These are phyloP conservation scores for Scomber scombrus DNA, from an alignment of 2,113 vertebrate species.

Conservation along the genomic window DNA sequence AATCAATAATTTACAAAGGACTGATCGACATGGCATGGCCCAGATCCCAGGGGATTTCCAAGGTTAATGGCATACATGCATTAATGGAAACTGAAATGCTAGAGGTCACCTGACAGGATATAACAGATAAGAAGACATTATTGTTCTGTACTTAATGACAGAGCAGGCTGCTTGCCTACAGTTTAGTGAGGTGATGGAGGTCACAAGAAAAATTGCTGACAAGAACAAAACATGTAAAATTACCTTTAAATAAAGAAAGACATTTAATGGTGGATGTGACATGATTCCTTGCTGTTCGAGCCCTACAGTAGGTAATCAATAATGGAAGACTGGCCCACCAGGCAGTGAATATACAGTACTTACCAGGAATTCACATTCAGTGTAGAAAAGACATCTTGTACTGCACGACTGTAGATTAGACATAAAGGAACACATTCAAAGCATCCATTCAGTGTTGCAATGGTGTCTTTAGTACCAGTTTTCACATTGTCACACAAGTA, in stretches of 20 bases:
- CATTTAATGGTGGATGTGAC: constrained; percentile 17
- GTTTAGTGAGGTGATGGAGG: background rate
- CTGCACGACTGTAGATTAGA: constrained; percentile 6
- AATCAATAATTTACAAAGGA: constrained; percentile 76
- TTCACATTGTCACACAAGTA: background rate
- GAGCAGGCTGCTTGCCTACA: background rate
- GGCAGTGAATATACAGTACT: background rate
- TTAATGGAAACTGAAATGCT: constrained; percentile 77
- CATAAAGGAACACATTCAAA: background rate
- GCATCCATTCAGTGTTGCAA: background rate
- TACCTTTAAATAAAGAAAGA: constrained; percentile 10
- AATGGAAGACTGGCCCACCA: constrained; percentile 37
- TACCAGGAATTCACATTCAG: constrained; percentile 17
- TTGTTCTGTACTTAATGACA: constrained; percentile 40
- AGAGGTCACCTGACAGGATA: constrained; percentile 78
- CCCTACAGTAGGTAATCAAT: constrained; percentile 42
- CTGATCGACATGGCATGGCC: constrained; percentile 45
- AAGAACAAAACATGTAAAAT: constrained; percentile 5
- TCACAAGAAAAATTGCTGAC: constrained; percentile 1
- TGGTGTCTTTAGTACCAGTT: background rate
- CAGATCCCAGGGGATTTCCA: constrained; percentile 57
- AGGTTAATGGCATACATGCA: constrained; percentile 84
- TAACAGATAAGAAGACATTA: constrained; percentile 70
- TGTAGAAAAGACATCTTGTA: background rate
- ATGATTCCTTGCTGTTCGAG: constrained; percentile 20